A percentile compares a stretch with the other conserved stretches of the same genome.
phyloP scores from a whole-genome alignment of 2,113 vertebrate genomes.

The Elanoides forficatus region DNA sequence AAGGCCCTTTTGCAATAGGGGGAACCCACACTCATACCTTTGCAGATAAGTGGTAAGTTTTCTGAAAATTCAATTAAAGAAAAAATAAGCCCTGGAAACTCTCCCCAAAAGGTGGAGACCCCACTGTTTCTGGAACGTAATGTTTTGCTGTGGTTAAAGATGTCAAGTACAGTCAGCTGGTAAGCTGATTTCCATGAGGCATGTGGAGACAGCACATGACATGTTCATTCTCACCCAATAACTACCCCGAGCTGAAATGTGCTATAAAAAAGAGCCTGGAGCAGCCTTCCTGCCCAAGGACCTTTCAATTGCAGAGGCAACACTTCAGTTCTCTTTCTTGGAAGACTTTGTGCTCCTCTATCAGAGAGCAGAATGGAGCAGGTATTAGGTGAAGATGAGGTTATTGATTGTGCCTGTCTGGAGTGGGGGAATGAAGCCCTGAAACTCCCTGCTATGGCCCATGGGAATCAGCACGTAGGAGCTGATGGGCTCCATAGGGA shows the following conservation, averaged over 20 bases:
- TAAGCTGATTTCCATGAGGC: not conserved
- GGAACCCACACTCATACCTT: not conserved
- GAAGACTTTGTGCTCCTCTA: not conserved
- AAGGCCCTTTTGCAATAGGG: not conserved
- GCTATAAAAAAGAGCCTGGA: not conserved
- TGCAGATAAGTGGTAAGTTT: not conserved
- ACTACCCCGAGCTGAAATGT: not conserved
- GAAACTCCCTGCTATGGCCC: rapidly evolving
- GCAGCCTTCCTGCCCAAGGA: not conserved
- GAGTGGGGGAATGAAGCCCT: rapidly evolving
- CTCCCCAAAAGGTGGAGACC: not conserved
- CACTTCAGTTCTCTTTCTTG: not conserved
- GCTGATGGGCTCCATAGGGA: not conserved
- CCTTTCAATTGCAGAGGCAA: not conserved
- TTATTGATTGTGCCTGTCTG: not conserved
- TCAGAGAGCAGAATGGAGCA: not conserved
- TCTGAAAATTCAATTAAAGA: not conserved
- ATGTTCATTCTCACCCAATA: not conserved
- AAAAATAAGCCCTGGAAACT: not conserved
- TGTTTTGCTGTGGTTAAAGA: not conserved
- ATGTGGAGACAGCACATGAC: not conserved
- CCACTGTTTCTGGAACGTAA: not conserved
- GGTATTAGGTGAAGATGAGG: not conserved
- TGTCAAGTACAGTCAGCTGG: not conserved
- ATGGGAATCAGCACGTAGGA: not conserved